Base-by-base conservation (phyloP, 2,797 vertebrate genomes). In the Manis pentadactyla region DNA sequence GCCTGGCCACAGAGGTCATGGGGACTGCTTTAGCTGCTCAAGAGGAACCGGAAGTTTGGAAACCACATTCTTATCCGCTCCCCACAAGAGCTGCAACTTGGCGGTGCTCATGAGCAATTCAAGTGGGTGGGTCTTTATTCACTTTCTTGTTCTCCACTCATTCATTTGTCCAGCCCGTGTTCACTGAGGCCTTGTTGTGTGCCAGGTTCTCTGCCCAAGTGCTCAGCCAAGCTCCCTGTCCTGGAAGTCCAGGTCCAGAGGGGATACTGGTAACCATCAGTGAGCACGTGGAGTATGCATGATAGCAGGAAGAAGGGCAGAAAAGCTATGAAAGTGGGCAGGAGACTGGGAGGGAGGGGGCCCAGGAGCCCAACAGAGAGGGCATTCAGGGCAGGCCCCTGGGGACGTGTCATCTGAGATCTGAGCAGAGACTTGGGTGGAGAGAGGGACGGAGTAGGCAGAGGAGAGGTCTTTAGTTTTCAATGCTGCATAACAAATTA, bases 221-320 rank as follows among this genome's bases (percentile, higher is more conserved):
- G 31, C 61, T 9, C 0, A 4, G 49, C 8, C 23, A 5, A 5
- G 42, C 6, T 79, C 59, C 31, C 15, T 0, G 17, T 9, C 39
- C 11, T 7, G 0, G 85, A 64, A 42, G 17, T 69, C 27, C 49
- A 6, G 53, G 31, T 25, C 37, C 21, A 0, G 21, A 63, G 57
- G 29, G 31, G 19, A 23, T 55, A 1, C 27, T 5, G 39, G 59
- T 1, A 3, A 37, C 0, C 7, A 10, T 23, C n/a, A 18, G 9
- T 73, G 18, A 17, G 27, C 31, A 0, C 0, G 0, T 0, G n/a
- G 27, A 2, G 7, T 15, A 1, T 4, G 4, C 0, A 7, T 27
- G 4, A 1, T 1, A 51, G n/a, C 10, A 1, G 19, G 31, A 15
- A 18, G 87, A 37, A 21, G 59, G 57, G 25, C 15, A 14, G 87